phyloP scores from a whole-genome alignment of 2,797 vertebrate species.

The Schizothorax lantsangensis region DNA sequence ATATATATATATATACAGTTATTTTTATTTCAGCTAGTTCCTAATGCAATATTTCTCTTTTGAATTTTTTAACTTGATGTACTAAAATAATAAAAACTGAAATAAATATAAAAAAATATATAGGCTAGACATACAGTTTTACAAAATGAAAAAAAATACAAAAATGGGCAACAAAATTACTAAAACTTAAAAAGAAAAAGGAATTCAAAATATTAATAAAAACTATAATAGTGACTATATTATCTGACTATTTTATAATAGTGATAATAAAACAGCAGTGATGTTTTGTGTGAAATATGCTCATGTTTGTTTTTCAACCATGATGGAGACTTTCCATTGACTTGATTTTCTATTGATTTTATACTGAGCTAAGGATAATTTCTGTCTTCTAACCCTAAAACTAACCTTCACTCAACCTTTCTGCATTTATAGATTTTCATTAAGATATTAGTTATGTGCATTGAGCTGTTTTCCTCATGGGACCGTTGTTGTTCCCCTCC shows the following conservation, averaged over 20 bases:
- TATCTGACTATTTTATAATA: too few relatives aligned
- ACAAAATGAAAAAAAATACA: neutral
- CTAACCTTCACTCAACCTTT: conserved; percentile 14
- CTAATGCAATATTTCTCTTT: neutral
- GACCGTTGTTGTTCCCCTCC: neutral
- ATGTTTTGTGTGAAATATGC: neutral
- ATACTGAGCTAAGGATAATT: neutral
- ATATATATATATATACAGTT: too few relatives aligned
- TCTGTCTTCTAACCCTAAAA: neutral
- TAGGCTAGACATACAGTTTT: neutral
- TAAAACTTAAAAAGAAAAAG: neutral
- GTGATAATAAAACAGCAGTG: neutral
- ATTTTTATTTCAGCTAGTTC: neutral
- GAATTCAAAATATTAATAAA: too few relatives aligned
- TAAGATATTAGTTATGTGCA: neutral
- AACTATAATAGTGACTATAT: too few relatives aligned
- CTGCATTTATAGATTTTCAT: conserved; percentile 9
- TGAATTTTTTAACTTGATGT: neutral
- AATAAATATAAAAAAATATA: neutral
- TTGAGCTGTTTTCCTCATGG: neutral
- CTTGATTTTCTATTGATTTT: neutral
- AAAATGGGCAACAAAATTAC: neutral
- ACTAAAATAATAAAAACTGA: neutral
- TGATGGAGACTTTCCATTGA: neutral
- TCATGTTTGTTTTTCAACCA: neutral